A percentile compares a stretch with the other conserved stretches of the same genome.
Conservation (phyloP, 2,113 vertebrate species). For the Dicentrarchus labrax region DNA sequence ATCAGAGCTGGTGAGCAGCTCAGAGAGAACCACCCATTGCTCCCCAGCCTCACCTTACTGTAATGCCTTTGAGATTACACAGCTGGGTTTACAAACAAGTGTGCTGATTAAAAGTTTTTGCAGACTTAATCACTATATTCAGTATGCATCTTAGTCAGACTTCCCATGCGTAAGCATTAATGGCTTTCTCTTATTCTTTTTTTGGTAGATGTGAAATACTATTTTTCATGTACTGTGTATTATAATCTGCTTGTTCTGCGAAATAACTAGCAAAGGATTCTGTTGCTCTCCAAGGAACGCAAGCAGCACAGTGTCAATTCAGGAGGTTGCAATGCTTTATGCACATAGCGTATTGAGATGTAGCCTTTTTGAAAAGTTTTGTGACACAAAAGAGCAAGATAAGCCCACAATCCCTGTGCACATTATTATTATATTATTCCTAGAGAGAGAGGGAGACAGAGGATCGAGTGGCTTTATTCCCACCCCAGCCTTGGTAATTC, state of each 20-base stretch:
- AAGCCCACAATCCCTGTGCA: conserved; percentile 25
- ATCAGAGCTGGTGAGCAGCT: conserved; percentile 56
- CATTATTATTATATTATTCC: conserved; percentile 60
- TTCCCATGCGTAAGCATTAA: conserved; percentile 6
- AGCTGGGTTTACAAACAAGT: conserved; percentile 50
- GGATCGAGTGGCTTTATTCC: conserved; percentile 71
- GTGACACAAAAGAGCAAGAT: conserved; percentile 55
- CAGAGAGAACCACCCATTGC: conserved; percentile 14
- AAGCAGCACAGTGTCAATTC: conserved; percentile 16
- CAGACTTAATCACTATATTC: conserved; percentile 25
- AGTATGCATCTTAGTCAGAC: neutral
- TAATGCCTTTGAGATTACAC: conserved; percentile 8
- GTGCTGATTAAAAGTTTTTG: conserved; percentile 33
- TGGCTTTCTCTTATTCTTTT: neutral
- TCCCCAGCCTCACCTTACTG: conserved; percentile 37
- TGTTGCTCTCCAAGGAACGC: neutral
- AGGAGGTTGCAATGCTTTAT: conserved; percentile 10
- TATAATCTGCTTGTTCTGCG: conserved; percentile 1
- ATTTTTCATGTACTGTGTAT: neutral
- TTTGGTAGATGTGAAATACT: neutral
- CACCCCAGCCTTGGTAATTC: conserved; percentile 69
- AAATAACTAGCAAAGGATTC: neutral
- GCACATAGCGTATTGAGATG: conserved; percentile 36
- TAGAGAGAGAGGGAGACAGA: conserved; percentile 37
- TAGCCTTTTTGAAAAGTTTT: conserved; percentile 40